These are phyloP conservation scores for Rhagologus leucostigma DNA, from an alignment of 2,113 vertebrate genomes.

Conservation along the genomic window DNA sequence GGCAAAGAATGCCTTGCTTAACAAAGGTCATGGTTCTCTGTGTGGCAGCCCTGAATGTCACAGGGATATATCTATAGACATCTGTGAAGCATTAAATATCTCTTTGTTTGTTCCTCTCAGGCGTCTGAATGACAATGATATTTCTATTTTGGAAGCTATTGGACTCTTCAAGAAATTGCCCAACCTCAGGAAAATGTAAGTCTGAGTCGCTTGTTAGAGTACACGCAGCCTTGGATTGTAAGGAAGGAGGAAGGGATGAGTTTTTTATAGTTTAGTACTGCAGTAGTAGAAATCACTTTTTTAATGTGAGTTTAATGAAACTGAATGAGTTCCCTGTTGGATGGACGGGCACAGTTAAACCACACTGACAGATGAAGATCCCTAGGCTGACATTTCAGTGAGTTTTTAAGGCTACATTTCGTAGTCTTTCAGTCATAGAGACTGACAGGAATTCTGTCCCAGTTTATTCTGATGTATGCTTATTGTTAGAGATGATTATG, in stretches of 20 bases:
- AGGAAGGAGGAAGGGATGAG: not conserved
- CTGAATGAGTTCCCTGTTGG: not conserved
- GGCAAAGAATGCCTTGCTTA: not conserved
- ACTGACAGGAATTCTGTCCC: not conserved
- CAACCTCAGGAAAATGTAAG: slow-evolving; percentile 92
- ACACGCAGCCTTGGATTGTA: not conserved
- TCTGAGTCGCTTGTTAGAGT: not conserved
- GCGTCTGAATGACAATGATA: slow-evolving; percentile 94
- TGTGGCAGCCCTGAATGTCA: not conserved
- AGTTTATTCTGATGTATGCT: not conserved
- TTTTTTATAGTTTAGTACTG: not conserved
- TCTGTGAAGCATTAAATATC: not conserved
- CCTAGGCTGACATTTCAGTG: not conserved
- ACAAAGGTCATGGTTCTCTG: slow-evolving; percentile 6
- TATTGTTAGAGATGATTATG: not conserved
- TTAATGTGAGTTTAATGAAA: not conserved
- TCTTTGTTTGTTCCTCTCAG: slow-evolving; percentile 67
- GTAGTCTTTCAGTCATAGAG: not conserved
- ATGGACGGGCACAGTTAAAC: not conserved
- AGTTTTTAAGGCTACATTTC: not conserved
- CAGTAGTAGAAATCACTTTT: not conserved
- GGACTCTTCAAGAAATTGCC: slow-evolving; percentile 93
- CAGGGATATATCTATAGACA: not conserved
- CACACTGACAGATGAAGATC: not conserved
- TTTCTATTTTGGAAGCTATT: slow-evolving; percentile 84